Evolutionary conservation across 1,140 invertebrate genomes (phyloP), one percentile per base, ranked within the genome.

Genomic region (Zophobas morio): DNA sequence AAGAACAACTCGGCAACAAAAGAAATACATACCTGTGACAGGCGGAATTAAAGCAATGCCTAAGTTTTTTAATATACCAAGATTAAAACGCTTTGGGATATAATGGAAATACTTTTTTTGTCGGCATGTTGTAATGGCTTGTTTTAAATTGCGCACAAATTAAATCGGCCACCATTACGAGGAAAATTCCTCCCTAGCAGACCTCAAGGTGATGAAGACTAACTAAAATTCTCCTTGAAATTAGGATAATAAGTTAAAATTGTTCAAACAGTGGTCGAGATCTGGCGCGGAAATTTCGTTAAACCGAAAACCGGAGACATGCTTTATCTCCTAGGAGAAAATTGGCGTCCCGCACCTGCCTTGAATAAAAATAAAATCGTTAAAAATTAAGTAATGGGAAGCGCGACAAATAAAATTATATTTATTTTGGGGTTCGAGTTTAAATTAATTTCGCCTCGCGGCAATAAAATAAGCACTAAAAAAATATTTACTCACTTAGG

Each of bases 1-100:
- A 66, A 0, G 40, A n/a, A 47, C 49, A 51, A 51, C 6, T n/a
- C 49, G 20, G 49, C 49, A 20, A 33, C n/a, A 66, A 42, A 66
- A 66, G 60, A 66, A 66, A 66, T 66, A 47, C 60, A 42, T 66
- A 40, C 20, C 39, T 66, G 1, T 39, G n/a, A n/a, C 36, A 32
- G 56, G 71, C 56, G 71, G 56, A 73, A 73, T 73, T 73, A 73
- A 73, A 73, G 37, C 71, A 73, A 73, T 40, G 71, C 54, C 63
- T 56, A 73, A 73, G 71, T 73, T 73, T 73, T 73, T 73, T 73
- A 73, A 73, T 73, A 73, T 73, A 73, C 54, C 71, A 73, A 73
- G 71, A 73, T 73, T 73, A 73, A 73, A 73, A 73, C 37, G 49
- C 49, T 56, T 53, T 73, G 35, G 49, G 54, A 51, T 40, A 51